Evolutionary conservation across 2,797 vertebrate genomes (phyloP).

Genomic region (Falco biarmicus): DNA sequence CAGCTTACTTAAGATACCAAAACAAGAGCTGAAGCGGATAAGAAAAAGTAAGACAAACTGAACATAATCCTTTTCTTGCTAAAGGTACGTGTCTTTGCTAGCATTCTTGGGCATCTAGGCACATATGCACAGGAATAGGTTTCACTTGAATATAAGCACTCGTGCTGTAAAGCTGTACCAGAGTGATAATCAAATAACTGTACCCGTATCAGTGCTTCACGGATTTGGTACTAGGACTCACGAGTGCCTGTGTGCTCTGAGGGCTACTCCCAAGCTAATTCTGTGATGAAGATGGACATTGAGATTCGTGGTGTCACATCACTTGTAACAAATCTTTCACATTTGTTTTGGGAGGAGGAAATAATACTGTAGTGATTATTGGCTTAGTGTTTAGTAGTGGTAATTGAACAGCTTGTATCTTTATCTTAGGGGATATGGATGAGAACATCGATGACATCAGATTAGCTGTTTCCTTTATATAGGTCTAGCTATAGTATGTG

Average conservation of each 20-base stretch:
- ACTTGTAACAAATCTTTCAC: background rate
- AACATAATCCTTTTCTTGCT: background rate
- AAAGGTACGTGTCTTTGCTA: background rate
- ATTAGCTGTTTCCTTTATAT: background rate
- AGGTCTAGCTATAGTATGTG: background rate
- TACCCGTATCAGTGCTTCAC: accelerated
- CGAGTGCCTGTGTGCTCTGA: background rate
- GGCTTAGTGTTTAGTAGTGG: background rate
- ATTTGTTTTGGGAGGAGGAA: accelerated
- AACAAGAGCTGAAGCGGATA: background rate
- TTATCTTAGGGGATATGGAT: background rate
- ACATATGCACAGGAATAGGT: background rate
- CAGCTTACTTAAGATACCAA: background rate
- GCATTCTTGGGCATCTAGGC: background rate
- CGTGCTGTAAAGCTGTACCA: background rate
- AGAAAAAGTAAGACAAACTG: background rate
- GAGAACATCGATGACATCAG: background rate
- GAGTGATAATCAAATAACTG: background rate
- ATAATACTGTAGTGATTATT: background rate
- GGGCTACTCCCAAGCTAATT: background rate
- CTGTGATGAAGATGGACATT: background rate
- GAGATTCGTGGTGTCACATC: background rate
- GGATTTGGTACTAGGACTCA: background rate
- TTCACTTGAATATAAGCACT: background rate
- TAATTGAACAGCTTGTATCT: background rate